A percentile compares a stretch with the other conserved stretches of the same genome.
Evolutionary conservation across 2,113 vertebrate genomes (phyloP).

Genomic region (Oreochromis niloticus): DNA sequence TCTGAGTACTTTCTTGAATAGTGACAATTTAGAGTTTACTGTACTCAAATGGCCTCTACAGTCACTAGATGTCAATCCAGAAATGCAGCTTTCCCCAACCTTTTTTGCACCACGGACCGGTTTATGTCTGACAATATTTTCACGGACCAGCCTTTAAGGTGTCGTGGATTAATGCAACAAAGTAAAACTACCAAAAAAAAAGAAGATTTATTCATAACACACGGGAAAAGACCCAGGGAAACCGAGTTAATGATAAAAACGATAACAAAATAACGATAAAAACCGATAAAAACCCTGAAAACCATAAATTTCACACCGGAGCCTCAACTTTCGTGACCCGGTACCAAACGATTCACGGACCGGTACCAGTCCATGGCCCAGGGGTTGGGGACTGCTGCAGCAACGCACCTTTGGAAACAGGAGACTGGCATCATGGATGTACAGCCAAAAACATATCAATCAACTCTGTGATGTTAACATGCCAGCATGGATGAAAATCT

Average conservation of each 20-base stretch:
- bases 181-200: not conserved
- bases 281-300: not conserved
- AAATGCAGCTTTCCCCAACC: not conserved
- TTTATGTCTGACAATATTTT: not conserved
- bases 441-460: not conserved
- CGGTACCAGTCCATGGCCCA: fast-evolving
- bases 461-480: not conserved
- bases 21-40: not conserved
- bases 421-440: not conserved
- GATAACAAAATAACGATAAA: not conserved
- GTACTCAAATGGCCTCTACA: not conserved
- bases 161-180: not conserved
- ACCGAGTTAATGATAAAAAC: fast-evolving
- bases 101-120: fast-evolving
- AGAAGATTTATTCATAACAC: not conserved
- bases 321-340: not conserved
- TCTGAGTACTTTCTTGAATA: not conserved
- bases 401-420: not conserved
- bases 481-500: not conserved
- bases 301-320: not conserved
- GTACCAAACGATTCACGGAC: not conserved
- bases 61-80: not conserved
- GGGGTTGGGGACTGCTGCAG: not conserved
- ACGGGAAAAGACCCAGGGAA: not conserved
- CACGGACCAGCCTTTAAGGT: not conserved